Percentiles rank a stretch among this genome's conserved stretches.
These are phyloP conservation scores for Tadarida brasiliensis DNA, from an alignment of 2,797 vertebrate species.

Conservation along the genomic window DNA sequence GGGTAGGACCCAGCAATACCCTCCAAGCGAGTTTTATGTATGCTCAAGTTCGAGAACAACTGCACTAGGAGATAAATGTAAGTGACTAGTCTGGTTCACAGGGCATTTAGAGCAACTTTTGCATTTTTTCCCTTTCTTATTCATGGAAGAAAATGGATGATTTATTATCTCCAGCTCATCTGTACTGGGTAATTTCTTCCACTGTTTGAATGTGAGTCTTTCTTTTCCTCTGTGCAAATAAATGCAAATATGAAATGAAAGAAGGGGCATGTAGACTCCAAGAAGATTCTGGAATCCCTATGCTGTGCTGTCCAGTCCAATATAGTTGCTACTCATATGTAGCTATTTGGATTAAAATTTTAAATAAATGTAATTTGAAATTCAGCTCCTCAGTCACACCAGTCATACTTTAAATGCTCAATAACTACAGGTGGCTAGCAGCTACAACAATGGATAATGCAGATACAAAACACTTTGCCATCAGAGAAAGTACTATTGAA, in stretches of 20 bases:
- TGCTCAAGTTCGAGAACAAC: not conserved
- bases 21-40: not conserved
- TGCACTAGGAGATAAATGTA: not conserved
- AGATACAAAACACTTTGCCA: not conserved
- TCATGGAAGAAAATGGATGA: not conserved
- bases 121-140: not conserved
- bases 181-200: not conserved
- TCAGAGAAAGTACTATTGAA: not conserved
- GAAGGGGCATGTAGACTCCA: not conserved
- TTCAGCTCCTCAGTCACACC: not conserved
- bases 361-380: constrained; percentile 1
- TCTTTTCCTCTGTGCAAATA: not conserved
- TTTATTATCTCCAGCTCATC: not conserved
- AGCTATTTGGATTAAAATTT: not conserved
- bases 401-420: not conserved
- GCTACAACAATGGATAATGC: not conserved
- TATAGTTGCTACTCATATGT: not conserved
- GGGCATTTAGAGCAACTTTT: not conserved
- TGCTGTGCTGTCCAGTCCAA: not conserved
- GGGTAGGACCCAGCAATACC: not conserved
- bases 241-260: not conserved
- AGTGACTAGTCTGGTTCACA: not conserved
- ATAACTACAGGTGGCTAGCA: not conserved
- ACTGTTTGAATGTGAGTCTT: not conserved
- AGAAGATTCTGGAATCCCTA: not conserved